These are phyloP conservation scores for Barbus barbus DNA, from an alignment of 2,113 vertebrate genomes.

Conservation along the genomic window DNA sequence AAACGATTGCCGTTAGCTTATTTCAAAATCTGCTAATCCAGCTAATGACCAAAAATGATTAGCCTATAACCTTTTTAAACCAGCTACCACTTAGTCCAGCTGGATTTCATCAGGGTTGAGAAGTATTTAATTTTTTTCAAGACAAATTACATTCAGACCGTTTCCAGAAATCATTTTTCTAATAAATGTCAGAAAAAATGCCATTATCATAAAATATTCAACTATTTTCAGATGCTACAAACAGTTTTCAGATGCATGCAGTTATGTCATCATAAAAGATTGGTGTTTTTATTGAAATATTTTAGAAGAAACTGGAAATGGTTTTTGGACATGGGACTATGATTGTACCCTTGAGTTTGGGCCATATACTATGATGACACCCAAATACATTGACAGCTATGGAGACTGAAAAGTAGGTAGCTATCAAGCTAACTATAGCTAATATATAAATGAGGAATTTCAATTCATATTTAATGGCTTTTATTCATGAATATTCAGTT, in stretches of 20 bases:
- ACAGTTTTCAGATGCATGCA: neutral
- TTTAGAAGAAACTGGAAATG: neutral
- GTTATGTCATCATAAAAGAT: neutral
- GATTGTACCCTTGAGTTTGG: neutral
- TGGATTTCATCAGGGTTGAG: neutral
- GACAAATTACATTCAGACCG: neutral
- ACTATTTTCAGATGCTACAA: conserved; percentile 21
- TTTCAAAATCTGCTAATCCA: neutral
- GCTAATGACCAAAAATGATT: neutral
- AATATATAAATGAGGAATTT: neutral
- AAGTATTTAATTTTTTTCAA: neutral
- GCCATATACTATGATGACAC: neutral
- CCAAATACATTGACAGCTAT: neutral
- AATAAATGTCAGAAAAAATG: neutral
- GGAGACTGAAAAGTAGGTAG: neutral
- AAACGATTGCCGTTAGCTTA: neutral
- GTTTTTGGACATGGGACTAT: neutral
- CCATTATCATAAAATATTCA: neutral
- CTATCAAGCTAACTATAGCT: neutral
- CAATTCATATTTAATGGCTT: neutral
- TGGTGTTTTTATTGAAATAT: neutral
- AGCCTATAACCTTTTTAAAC: neutral
- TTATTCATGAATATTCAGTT: neutral
- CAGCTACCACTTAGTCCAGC: neutral
- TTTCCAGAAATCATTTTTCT: conserved; percentile 9